Evolutionary conservation across 2,888 invertebrate species (phyloP).

Genomic region (Epirrita christyi): DNA sequence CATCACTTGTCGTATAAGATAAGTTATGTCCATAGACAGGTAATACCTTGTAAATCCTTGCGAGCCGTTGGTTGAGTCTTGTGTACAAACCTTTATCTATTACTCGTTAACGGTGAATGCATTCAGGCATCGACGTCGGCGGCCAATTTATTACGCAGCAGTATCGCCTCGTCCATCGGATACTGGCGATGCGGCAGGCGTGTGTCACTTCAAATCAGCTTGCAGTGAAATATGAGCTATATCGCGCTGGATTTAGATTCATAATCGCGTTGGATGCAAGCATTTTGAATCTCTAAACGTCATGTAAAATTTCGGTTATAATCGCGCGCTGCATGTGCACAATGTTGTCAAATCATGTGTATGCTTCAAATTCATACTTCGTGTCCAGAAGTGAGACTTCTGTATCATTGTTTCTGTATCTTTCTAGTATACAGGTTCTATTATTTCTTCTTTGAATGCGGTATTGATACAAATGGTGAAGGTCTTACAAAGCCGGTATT

Average conservation of each 20-base stretch:
- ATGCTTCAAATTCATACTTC: not conserved
- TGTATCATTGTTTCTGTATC: no score
- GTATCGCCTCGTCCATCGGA: conserved; percentile 65
- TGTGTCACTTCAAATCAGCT: conserved; percentile 21
- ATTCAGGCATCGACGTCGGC: conserved; percentile 62
- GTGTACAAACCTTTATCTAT: conserved; percentile 42
- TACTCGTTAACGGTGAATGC: conserved; percentile 68
- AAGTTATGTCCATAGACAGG: conserved; percentile 17
- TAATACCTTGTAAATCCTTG: conserved; percentile 23
- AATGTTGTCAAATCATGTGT: not conserved
- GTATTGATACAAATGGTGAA: conserved; percentile 40
- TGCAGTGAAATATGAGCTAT: conserved; percentile 17
- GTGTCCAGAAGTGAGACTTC: no score
- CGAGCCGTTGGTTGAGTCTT: conserved; percentile 17
- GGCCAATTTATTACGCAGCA: conserved; percentile 72
- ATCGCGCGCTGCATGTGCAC: no score
- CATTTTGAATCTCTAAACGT: not conserved
- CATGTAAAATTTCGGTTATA: not conserved
- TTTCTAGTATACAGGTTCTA: not conserved
- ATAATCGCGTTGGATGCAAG: not conserved
- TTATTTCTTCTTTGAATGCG: conserved; percentile 13
- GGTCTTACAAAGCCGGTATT: conserved; percentile 34
- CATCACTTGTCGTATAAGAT: conserved; percentile 14
- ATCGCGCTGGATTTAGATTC: conserved; percentile 8
- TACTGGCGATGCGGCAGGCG: conserved; percentile 39